These are phyloP conservation scores for Dasyurus viverrinus DNA, from an alignment of 2,113 vertebrate species.

Conservation along the genomic window DNA sequence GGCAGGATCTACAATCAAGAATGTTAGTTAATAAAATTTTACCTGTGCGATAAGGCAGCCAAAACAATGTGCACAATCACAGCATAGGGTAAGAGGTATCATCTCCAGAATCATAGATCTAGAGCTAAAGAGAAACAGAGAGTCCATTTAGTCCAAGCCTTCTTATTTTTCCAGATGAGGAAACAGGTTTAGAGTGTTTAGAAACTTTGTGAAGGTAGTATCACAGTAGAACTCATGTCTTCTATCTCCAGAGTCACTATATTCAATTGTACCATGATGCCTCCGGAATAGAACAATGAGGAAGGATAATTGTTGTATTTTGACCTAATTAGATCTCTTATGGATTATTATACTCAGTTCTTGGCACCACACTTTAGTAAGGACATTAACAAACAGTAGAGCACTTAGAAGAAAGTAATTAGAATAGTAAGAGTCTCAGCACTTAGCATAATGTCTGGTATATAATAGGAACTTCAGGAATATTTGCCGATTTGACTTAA, in stretches of 20 bases:
- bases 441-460: neutral
- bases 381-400: neutral
- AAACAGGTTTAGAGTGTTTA: no score
- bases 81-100: neutral
- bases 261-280: neutral
- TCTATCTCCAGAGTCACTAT: neutral
- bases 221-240: neutral
- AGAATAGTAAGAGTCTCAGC: neutral
- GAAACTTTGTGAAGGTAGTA: no score
- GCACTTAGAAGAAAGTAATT: neutral
- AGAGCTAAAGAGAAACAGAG: neutral
- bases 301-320: neutral
- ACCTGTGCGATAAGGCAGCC: accelerated
- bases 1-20: neutral
- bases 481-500: neutral
- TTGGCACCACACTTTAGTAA: neutral
- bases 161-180: no score
- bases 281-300: neutral
- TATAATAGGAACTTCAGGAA: neutral
- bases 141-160: neutral
- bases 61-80: neutral
- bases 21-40: neutral
- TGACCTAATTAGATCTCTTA: neutral
- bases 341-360: neutral
- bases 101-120: neutral